Conservation (phyloP, 1,140 invertebrate genomes). For the Vanessa tameamea region DNA sequence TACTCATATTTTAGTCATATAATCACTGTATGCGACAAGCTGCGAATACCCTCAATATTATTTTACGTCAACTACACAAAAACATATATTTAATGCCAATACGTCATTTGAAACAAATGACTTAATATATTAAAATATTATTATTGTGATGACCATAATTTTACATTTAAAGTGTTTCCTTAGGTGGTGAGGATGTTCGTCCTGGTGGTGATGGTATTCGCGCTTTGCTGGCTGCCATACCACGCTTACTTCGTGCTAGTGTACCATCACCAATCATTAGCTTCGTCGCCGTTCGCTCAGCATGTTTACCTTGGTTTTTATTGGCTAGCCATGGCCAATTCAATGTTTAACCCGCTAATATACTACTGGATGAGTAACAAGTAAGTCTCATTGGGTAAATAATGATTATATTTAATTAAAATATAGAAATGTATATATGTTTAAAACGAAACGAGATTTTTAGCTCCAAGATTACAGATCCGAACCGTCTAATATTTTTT, state of each 20-base stretch:
- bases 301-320: constrained; percentile 91
- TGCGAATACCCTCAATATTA: background rate
- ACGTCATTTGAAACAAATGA: too few species aligned
- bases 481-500: too few species aligned
- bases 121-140: too few species aligned
- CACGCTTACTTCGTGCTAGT: constrained; percentile 92
- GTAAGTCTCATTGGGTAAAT: constrained; percentile 48
- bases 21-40: too few species aligned
- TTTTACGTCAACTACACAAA: too few species aligned
- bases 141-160: background rate
- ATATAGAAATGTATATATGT: too few species aligned
- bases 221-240: constrained; percentile 93
- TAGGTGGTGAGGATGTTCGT: constrained; percentile 93
- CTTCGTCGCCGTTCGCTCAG: constrained; percentile 86
- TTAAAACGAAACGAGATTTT: background rate
- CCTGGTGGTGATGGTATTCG: constrained; percentile 90
- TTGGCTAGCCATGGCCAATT: constrained; percentile 95
- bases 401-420: background rate
- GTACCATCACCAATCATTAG: constrained; percentile 86
- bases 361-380: constrained; percentile 94
- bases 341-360: constrained; percentile 94
- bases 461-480: too few species aligned
- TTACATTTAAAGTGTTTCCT: background rate
- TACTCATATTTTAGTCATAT: too few species aligned
- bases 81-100: too few species aligned